phyloP scores from a whole-genome alignment of 2,888 invertebrate genomes.

The Cyclophora albipunctata region DNA sequence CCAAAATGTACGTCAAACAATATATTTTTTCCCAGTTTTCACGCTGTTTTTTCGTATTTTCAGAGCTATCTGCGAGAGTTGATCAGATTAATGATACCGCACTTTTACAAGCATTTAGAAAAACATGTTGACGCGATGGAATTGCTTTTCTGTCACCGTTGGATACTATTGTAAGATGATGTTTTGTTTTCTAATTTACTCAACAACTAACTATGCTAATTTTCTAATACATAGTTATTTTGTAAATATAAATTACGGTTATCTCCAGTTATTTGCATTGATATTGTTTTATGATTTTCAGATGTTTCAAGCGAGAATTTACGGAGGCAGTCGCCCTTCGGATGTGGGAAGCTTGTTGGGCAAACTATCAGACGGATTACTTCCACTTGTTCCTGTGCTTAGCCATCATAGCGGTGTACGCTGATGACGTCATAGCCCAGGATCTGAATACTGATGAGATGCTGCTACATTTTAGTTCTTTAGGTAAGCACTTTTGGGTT shows the following conservation, averaged over 20 bases:
- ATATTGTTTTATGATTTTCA: constrained; percentile 38
- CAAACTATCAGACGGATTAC: constrained; percentile 95
- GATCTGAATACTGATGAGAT: constrained; percentile 95
- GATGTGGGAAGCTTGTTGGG: constrained; percentile 99
- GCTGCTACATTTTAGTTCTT: constrained; percentile 94
- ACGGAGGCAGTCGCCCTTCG: constrained; percentile 89
- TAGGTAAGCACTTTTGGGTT: constrained; percentile 68
- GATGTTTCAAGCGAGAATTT: constrained; percentile 94
- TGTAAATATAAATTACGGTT: not conserved
- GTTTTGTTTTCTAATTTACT: constrained; percentile 15
- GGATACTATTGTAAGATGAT: constrained; percentile 87
- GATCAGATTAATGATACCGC: constrained; percentile 91
- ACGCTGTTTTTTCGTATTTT: constrained; percentile 10
- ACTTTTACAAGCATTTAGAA: constrained; percentile 89
- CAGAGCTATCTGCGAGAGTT: constrained; percentile 89
- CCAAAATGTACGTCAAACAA: not conserved
- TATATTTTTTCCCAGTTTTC: not conserved
- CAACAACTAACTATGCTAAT: not conserved
- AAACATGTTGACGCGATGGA: constrained; percentile 92
- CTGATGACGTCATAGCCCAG: constrained; percentile 94
- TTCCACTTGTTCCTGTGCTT: constrained; percentile 96
- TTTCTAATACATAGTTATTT: not conserved
- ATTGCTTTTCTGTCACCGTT: constrained; percentile 93
- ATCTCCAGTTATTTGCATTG: not conserved
- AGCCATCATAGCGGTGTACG: constrained; percentile 94